Evolutionary conservation across 2,888 invertebrate species (phyloP).

Genomic region (Bhutanitis thaidina): DNA sequence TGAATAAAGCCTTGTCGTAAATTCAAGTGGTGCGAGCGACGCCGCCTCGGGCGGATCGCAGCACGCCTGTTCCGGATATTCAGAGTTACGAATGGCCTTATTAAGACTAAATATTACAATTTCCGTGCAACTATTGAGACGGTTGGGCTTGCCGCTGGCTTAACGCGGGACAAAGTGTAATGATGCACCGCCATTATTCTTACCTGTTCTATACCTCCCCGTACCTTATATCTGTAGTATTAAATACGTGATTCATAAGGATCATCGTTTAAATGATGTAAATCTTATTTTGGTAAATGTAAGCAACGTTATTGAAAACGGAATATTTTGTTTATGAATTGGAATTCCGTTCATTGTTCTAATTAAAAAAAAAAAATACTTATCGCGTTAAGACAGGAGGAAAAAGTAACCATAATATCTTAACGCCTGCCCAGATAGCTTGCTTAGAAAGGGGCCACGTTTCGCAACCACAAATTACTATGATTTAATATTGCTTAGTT

Average conservation of each 20-base stretch:
- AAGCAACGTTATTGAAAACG: too few relatives aligned
- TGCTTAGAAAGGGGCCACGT: conserved; percentile 59
- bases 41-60: conserved; percentile 49
- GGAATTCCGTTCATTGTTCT: too few relatives aligned
- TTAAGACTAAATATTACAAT: conserved; percentile 76
- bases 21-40: conserved; percentile 40
- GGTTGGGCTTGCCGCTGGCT: conserved; percentile 71
- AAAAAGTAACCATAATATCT: conserved; percentile 50
- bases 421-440: conserved; percentile 52
- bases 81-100: conserved; percentile 72
- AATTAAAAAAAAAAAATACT: neutral
- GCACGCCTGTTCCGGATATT: conserved; percentile 65
- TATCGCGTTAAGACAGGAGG: conserved; percentile 15
- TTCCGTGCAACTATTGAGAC: conserved; percentile 65
- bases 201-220: neutral
- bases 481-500: conserved; percentile 80
- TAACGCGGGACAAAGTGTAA: conserved; percentile 60
- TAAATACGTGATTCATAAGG: too few relatives aligned
- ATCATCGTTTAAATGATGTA: too few relatives aligned
- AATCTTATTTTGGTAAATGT: too few relatives aligned
- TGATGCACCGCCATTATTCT: conserved; percentile 41
- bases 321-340: too few relatives aligned
- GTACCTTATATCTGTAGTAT: neutral
- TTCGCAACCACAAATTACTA: conserved; percentile 76
- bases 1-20: conserved; percentile 53